These are phyloP conservation scores for Lepidostoma basale DNA, from an alignment of 1,140 invertebrate genomes.

Conservation along the genomic window DNA sequence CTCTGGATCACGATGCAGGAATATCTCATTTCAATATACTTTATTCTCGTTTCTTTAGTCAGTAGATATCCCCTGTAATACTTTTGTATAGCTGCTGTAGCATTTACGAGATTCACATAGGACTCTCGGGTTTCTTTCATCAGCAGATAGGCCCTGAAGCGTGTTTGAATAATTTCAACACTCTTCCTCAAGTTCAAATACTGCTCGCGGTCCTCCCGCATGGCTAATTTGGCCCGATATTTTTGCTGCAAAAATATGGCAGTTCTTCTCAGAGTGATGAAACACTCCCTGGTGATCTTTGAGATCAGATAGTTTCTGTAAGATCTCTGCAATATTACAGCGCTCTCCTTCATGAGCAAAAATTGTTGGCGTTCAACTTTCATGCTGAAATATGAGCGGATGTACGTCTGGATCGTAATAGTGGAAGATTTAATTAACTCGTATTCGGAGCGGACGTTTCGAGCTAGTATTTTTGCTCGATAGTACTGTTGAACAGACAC, in stretches of 20 bases:
- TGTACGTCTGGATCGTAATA: not conserved
- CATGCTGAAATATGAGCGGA: slow-evolving; percentile 30
- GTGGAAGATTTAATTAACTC: slow-evolving; percentile 12
- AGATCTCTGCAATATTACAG: slow-evolving; percentile 47
- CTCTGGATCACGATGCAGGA: slow-evolving; percentile 43
- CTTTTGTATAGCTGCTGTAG: not conserved
- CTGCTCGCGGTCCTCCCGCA: not conserved
- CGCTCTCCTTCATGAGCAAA: slow-evolving; percentile 41
- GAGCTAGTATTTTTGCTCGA: slow-evolving; percentile 44
- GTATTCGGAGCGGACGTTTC: slow-evolving; percentile 11
- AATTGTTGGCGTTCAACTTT: slow-evolving; percentile 42
- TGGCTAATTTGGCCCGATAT: not conserved
- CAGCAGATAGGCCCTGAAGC: slow-evolving; percentile 44
- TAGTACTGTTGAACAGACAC: slow-evolving; percentile 49
- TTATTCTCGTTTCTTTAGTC: not conserved
- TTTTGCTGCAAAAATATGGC: slow-evolving; percentile 46
- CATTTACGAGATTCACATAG: not conserved
- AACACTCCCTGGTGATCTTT: slow-evolving; percentile 44
- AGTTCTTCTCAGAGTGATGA: slow-evolving; percentile 41
- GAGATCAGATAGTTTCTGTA: not conserved
- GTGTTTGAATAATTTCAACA: slow-evolving; percentile 49
- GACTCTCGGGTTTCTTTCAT: not conserved
- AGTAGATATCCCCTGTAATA: not conserved
- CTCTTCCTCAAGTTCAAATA: slow-evolving; percentile 43
- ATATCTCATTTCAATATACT: not conserved